Evolutionary conservation across 2,113 vertebrate species (phyloP).

Genomic region (Apistogramma diplotaenia): DNA sequence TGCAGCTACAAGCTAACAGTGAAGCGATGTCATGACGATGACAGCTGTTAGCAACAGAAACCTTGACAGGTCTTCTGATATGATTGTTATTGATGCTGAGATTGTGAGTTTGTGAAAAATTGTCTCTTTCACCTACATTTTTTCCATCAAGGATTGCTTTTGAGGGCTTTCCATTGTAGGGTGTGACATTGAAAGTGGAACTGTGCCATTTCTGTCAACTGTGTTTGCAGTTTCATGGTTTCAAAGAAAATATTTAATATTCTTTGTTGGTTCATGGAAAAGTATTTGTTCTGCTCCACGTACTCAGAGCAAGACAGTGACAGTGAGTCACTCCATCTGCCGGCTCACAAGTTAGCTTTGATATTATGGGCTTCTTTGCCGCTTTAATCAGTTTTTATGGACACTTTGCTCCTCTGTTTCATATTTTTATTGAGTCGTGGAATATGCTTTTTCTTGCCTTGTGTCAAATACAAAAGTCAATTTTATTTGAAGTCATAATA

Average conservation of each 20-base stretch:
- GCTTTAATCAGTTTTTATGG: constrained; percentile 25
- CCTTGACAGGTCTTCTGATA: neutral
- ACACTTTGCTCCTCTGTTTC: neutral
- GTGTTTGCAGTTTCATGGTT: neutral
- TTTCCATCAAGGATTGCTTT: neutral
- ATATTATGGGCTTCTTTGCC: neutral
- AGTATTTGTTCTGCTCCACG: neutral
- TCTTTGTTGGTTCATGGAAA: neutral
- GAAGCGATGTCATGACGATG: neutral
- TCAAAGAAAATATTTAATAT: neutral
- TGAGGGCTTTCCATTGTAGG: neutral
- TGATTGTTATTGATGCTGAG: neutral
- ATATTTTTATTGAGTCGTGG: neutral
- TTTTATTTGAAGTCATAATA: neutral
- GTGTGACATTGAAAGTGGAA: too few species aligned
- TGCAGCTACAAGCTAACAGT: neutral
- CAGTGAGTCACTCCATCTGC: neutral
- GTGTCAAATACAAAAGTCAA: neutral
- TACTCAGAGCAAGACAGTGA: neutral
- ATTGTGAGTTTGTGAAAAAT: neutral
- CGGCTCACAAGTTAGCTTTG: neutral
- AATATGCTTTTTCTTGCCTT: neutral
- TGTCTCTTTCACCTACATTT: neutral
- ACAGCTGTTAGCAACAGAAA: neutral
- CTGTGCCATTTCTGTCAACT: neutral